Conservation (phyloP, 2,797 vertebrate species). For the Eutrigla gurnardus region DNA sequence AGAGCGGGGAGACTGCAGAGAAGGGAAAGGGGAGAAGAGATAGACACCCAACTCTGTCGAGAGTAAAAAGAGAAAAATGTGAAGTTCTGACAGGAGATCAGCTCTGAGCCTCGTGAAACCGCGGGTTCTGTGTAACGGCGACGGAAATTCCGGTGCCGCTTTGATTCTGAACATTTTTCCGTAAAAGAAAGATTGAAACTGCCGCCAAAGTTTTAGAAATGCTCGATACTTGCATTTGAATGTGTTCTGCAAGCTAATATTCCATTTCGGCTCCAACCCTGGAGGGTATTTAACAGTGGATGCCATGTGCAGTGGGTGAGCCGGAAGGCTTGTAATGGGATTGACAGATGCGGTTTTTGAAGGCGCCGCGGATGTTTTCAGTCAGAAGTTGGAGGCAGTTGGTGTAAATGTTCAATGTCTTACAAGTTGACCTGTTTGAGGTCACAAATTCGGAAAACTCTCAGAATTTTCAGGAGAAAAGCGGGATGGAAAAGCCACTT, state of each 20-base stretch:
- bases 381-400: constrained; percentile 23
- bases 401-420: constrained; percentile 18
- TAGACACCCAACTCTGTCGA: constrained; percentile 23
- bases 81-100: constrained; percentile 54
- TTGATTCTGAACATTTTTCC: constrained; percentile 30
- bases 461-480: constrained; percentile 6
- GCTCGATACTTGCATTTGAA: constrained; percentile 41
- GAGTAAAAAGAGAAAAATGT: constrained; percentile 43
- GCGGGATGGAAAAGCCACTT: background rate
- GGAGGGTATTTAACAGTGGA: constrained; percentile 45
- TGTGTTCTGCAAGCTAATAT: constrained; percentile 46
- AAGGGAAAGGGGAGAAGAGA: constrained; percentile 14
- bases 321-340: constrained; percentile 37
- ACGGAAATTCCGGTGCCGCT: constrained; percentile 25
- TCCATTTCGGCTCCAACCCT: constrained; percentile 41
- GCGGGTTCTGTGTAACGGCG: constrained; percentile 3
- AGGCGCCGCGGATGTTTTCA: constrained; percentile 32
- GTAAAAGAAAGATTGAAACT: constrained; percentile 14
- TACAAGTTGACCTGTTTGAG: constrained; percentile 27
- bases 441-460: constrained; percentile 9
- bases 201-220: constrained; percentile 25
- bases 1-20: constrained; percentile 38
- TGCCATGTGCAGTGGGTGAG: constrained; percentile 43
- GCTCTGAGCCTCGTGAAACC: constrained; percentile 30
- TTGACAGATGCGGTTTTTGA: constrained; percentile 47